phyloP scores from a whole-genome alignment of 1,140 invertebrate species.

The Ceratosolen solmsi region DNA sequence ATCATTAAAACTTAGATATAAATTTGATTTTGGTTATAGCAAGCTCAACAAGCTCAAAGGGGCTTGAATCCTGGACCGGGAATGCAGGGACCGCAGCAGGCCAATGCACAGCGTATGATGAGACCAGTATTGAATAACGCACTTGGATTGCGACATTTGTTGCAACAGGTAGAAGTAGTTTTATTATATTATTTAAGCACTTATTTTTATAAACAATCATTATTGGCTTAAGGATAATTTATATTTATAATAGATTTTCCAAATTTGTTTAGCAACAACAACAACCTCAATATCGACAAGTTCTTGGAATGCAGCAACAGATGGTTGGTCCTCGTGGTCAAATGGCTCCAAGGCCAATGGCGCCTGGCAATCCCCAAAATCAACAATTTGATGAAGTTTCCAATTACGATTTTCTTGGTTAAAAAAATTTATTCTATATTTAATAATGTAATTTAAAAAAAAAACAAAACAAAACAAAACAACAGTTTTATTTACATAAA shows the following conservation, averaged over 20 bases:
- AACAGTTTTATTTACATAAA: conserved; percentile 35
- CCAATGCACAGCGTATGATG: conserved; percentile 77
- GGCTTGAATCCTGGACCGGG: conserved; percentile 63
- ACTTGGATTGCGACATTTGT: conserved; percentile 80
- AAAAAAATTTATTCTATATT: conserved; percentile 49
- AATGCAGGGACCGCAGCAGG: conserved; percentile 67
- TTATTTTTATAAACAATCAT: no score
- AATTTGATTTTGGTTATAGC: conserved; percentile 1
- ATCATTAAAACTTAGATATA: conserved; percentile 5
- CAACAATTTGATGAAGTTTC: conserved; percentile 74
- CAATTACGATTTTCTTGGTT: conserved; percentile 72
- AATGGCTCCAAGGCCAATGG: conserved; percentile 67
- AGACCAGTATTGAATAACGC: conserved; percentile 78
- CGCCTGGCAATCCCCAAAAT: conserved; percentile 67
- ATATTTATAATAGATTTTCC: background rate
- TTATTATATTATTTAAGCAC: no score
- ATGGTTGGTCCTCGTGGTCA: conserved; percentile 69
- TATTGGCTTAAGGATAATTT: background rate
- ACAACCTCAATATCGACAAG: conserved; percentile 72
- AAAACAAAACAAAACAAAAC: background rate
- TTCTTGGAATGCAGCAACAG: conserved; percentile 72
- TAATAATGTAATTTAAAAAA: conserved; percentile 37
- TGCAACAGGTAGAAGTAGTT: conserved; percentile 76
- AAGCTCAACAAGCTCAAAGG: conserved; percentile 71
- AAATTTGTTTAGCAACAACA: conserved; percentile 23